Percentiles rank a stretch among this genome's conserved stretches.
Evolutionary conservation across 2,888 invertebrate species (phyloP).

Genomic region (Thymelicus sylvestris): DNA sequence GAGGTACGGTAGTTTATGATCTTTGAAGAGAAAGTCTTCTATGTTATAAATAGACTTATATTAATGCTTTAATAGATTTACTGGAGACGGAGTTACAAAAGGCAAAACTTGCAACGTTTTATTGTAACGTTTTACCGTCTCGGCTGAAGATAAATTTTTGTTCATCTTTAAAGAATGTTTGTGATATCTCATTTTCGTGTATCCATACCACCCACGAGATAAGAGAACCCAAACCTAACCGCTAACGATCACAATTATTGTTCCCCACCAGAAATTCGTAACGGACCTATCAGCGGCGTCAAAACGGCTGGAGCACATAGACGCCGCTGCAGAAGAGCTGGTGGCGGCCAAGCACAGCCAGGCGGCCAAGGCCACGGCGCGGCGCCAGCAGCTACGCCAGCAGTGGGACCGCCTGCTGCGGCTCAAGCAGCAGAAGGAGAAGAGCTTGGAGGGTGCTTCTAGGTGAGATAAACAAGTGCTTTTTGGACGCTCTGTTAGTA

Average conservation of each 20-base stretch:
- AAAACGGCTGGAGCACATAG: conserved; percentile 95
- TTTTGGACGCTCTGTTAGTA: no score
- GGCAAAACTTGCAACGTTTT: no score
- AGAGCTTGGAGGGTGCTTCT: conserved; percentile 90
- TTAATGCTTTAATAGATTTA: no score
- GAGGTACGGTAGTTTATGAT: conserved; percentile 83
- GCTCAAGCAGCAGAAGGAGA: conserved; percentile 95
- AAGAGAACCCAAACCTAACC: no score
- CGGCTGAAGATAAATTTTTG: no score
- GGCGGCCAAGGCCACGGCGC: conserved; percentile 81
- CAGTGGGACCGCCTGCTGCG: conserved; percentile 95
- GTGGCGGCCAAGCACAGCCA: conserved; percentile 94
- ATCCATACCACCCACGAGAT: no score
- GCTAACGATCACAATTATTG: neutral
- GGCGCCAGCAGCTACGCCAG: conserved; percentile 93
- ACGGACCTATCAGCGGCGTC: conserved; percentile 98
- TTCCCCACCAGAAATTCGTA: conserved; percentile 90
- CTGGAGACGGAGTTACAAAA: no score
- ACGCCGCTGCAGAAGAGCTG: conserved; percentile 93
- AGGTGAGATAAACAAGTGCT: neutral
- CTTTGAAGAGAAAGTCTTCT: no score
- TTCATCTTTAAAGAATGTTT: no score
- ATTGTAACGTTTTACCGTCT: no score
- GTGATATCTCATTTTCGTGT: no score
- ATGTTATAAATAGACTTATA: no score